Evolutionary conservation across 2,888 invertebrate genomes (phyloP), one percentile per base, ranked within the genome.

Genomic region (Papilio elwesi): DNA sequence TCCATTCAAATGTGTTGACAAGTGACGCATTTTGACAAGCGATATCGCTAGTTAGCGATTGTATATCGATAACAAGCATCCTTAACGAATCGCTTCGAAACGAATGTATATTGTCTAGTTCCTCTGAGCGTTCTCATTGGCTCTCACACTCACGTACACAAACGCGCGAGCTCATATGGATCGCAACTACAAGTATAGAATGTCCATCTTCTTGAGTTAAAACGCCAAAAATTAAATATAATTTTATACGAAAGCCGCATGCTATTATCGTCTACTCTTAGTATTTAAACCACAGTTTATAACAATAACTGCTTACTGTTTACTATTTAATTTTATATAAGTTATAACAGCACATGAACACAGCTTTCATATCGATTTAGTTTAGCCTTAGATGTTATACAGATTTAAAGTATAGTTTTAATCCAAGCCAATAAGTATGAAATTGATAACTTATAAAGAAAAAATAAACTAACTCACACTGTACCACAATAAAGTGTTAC

Each of bases 401-500:
- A 57, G 38, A 38, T 38, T 38, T 57, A 38, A 13, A 36, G 2
- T 36, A 36, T 38, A 11, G 13, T 38, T 59, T 59, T 59, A 59
- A 38, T 38, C 13, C 10, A 59, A 59, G 38, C 38, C 36, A 59
- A 59, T 38, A n/a, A n/a, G n/a, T 26, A 13, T 13, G 6, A 13
- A 57, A 57, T 12, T 26, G 55, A 11, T 13, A 57, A 26, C 7
- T 53, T 55, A 13, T n/a, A 66, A 8, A 68, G 5, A 26, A 38
- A 59, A 8, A n/a, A 36, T 53, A 38, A 62, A 63, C 67, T 66
- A 71, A 62, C 71, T 71, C 71, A 71, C 71, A 71, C 67, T 62
- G 9, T 9, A 26, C 11, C n/a, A 26, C 12, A 47, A 15, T 63
- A 16, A 57, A 63, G 12, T 48, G 9, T 9, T 43, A 47, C 13